Conservation (phyloP, 2,113 vertebrate species). For the Diadophis punctatus region DNA sequence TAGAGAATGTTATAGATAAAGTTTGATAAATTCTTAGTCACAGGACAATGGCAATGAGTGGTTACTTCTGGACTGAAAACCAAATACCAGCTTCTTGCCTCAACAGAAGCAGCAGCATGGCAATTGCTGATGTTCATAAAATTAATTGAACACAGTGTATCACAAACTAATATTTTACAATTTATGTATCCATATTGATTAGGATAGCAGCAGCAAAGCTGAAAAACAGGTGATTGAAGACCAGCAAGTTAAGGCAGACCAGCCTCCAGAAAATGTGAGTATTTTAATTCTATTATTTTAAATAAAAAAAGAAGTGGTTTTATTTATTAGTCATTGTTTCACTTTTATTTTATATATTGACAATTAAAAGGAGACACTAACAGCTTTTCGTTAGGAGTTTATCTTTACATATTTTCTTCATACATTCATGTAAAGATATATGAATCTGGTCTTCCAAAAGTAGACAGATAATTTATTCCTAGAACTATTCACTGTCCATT, state of each 20-base stretch:
- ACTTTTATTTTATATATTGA: background rate
- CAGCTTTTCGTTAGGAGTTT: rapidly evolving
- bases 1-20: background rate
- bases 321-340: background rate
- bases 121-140: background rate
- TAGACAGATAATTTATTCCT: conserved; percentile 1
- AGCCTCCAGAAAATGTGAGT: conserved; percentile 53
- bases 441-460: background rate
- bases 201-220: conserved; percentile 51
- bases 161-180: background rate
- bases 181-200: background rate
- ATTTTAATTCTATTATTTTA: background rate
- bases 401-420: background rate
- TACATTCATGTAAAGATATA: background rate
- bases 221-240: conserved; percentile 27
- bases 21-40: background rate
- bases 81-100: background rate
- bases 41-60: background rate
- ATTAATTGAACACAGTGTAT: background rate
- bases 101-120: background rate
- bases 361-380: background rate
- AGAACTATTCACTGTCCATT: background rate
- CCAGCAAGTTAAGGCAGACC: conserved; percentile 47
- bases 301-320: background rate
- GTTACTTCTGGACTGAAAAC: background rate